Conservation (phyloP, 2,888 invertebrate genomes). For the Ditula angustiorana region DNA sequence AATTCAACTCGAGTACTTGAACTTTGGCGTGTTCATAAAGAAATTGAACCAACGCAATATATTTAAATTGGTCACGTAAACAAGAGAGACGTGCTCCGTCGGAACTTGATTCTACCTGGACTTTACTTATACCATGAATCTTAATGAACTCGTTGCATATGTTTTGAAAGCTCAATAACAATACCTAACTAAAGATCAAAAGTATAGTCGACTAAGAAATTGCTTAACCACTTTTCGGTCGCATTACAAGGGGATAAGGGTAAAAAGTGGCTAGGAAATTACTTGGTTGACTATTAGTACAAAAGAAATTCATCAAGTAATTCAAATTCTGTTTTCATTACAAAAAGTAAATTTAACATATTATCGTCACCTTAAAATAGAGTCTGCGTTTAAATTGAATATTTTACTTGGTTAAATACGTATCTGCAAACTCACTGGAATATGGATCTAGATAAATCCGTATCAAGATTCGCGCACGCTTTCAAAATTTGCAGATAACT, state of each 20-base stretch:
- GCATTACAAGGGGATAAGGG: no score
- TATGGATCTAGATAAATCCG: constrained; percentile 20
- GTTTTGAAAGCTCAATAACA: neutral
- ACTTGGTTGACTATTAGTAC: no score
- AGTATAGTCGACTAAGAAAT: no score
- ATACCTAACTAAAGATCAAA: neutral
- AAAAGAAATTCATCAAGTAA: no score
- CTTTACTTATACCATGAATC: constrained; percentile 3
- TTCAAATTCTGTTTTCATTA: no score
- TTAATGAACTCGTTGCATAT: neutral
- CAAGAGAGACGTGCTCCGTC: constrained; percentile 36
- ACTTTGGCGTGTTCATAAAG: constrained; percentile 72
- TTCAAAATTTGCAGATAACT: constrained; percentile 24
- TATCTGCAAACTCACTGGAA: constrained; percentile 7
- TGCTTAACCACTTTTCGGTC: no score
- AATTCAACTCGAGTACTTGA: constrained; percentile 75
- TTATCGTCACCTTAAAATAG: no score
- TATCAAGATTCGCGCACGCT: constrained; percentile 5
- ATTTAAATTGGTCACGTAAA: constrained; percentile 66
- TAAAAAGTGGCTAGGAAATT: no score
- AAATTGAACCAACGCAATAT: constrained; percentile 60
- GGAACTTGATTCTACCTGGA: constrained; percentile 35
- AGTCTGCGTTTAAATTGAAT: no score
- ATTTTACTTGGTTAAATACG: neutral
- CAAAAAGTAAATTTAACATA: no score